These are phyloP conservation scores for Cyprinodon diabolis DNA, from an alignment of 2,797 vertebrate species.

Conservation along the genomic window DNA sequence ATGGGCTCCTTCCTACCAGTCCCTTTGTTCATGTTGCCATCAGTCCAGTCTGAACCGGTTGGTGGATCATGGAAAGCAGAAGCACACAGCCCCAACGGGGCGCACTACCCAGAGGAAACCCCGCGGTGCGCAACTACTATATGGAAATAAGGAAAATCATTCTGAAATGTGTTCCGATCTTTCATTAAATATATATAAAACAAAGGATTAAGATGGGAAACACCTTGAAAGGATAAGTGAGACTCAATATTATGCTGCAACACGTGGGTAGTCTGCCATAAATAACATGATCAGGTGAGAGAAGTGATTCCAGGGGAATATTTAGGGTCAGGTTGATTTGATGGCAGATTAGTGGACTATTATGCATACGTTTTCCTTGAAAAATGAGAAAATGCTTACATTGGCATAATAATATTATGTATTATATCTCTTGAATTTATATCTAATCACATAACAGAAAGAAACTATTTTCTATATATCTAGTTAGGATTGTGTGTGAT, in stretches of 20 bases:
- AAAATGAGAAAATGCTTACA: no score
- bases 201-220: no score
- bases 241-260: not conserved
- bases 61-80: slow-evolving; percentile 40
- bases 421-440: no score
- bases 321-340: not conserved
- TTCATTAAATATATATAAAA: not conserved
- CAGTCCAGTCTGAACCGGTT: slow-evolving; percentile 74
- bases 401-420: no score
- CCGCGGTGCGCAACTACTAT: not conserved
- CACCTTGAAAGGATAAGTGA: not conserved
- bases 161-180: not conserved
- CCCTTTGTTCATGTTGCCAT: slow-evolving; percentile 35
- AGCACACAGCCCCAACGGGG: slow-evolving; percentile 35
- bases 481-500: no score
- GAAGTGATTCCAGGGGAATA: not conserved
- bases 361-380: no score
- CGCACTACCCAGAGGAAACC: slow-evolving; percentile 16
- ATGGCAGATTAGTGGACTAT: not conserved
- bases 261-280: not conserved
- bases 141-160: not conserved
- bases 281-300: slow-evolving; percentile 8
- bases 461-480: no score
- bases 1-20: slow-evolving; percentile 10
- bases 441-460: no score